A percentile compares a stretch with the other conserved stretches of the same genome.
Conservation (phyloP, 2,888 invertebrate species). For the Vannuccia rotundouncinata region DNA sequence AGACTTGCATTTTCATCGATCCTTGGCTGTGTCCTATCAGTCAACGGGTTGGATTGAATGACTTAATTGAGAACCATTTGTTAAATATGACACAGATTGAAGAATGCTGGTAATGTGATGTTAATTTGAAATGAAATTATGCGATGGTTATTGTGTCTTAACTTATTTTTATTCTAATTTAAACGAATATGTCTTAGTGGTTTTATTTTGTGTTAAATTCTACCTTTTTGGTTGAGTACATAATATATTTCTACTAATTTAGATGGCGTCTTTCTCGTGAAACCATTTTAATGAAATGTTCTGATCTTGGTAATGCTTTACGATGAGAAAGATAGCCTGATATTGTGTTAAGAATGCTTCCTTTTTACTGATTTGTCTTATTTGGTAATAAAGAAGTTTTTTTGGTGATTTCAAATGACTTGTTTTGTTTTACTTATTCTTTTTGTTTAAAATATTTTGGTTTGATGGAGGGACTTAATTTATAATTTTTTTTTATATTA, state of each 20-base stretch:
- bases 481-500: not conserved
- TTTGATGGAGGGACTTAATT: not conserved
- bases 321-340: constrained; percentile 2
- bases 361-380: constrained; percentile 12
- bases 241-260: not conserved
- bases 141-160: constrained; percentile 2
- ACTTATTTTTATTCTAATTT: not conserved
- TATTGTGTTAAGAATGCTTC: constrained; percentile 19
- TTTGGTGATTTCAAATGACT: not conserved
- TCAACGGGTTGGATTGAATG: not conserved
- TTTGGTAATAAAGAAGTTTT: constrained; percentile 26
- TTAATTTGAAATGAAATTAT: not conserved
- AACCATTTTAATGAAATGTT: not conserved
- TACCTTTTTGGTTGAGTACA: constrained; percentile 9
- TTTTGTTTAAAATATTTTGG: not conserved
- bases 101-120: not conserved
- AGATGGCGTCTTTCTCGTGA: constrained; percentile 15
- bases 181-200: not conserved
- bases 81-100: constrained; percentile 3
- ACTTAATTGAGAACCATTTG: not conserved
- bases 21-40: not conserved
- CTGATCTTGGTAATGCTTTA: constrained; percentile 8
- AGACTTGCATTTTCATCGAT: constrained; percentile 22
- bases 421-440: not conserved
- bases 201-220: not conserved